Percentiles rank a stretch among this genome's conserved stretches.
These are phyloP conservation scores for Caenorhabditis virilis DNA, from an alignment of 2,888 invertebrate species.

Conservation along the genomic window DNA sequence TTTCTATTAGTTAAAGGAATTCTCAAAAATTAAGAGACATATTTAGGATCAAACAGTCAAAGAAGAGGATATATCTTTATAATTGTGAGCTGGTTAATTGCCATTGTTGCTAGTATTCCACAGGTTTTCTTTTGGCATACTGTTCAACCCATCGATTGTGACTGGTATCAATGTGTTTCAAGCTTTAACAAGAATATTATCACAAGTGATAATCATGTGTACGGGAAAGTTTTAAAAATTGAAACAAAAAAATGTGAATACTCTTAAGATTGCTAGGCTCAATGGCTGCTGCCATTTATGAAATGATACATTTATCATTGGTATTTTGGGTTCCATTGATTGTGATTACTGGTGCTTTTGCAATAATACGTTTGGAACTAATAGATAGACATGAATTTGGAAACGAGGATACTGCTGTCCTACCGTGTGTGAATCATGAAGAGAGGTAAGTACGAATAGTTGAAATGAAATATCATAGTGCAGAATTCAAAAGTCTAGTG, in stretches of 20 bases:
- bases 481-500: too few species aligned
- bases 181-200: too few species aligned
- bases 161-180: conserved; percentile 58
- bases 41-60: conserved; percentile 21
- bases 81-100: conserved; percentile 52
- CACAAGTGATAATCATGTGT: too few species aligned
- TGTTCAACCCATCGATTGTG: conserved; percentile 20
- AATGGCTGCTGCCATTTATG: conserved; percentile 37
- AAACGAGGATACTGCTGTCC: too few species aligned
- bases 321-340: conserved; percentile 43
- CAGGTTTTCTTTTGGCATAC: conserved; percentile 60
- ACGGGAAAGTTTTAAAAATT: conserved; percentile 8
- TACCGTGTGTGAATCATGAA: too few species aligned
- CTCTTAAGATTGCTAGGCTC: background rate
- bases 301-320: conserved; percentile 36
- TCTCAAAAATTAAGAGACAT: background rate
- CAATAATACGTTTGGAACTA: too few species aligned
- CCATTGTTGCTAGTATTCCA: conserved; percentile 54
- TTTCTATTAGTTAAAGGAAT: background rate
- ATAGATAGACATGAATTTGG: too few species aligned
- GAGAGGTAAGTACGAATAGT: too few species aligned
- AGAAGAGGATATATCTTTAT: conserved; percentile 37
- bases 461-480: too few species aligned
- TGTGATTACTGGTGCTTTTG: conserved; percentile 25
- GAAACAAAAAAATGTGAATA: background rate